Percentiles rank a stretch among this genome's conserved stretches.
phyloP scores from a whole-genome alignment of 2,888 invertebrate species.

The Folsomia manolachei region DNA sequence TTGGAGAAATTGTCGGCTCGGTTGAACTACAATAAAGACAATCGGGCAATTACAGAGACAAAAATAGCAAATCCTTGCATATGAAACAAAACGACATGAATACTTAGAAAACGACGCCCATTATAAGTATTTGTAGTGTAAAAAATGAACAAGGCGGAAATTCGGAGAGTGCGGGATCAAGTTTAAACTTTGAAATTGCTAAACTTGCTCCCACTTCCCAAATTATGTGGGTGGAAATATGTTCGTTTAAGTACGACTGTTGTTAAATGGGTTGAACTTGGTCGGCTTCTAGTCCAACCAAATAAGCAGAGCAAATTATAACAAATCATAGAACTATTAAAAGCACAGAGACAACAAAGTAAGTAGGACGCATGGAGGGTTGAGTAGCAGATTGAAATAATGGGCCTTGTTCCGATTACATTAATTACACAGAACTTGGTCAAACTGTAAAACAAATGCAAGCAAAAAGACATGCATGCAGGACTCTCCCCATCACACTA shows the following conservation, averaged over 20 bases:
- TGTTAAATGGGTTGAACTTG: not conserved
- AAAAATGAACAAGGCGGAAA: not conserved
- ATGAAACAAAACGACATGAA: not conserved
- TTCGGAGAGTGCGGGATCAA: not conserved
- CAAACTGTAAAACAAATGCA: no score
- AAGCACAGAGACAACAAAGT: no score
- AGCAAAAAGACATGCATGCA: not conserved
- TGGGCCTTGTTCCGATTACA: not conserved
- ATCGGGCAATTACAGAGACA: not conserved
- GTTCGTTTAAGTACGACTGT: not conserved
- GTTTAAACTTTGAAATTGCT: not conserved
- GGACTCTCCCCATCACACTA: no score
- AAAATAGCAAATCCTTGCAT: no score
- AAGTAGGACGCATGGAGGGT: no score
- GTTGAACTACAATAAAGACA: not conserved
- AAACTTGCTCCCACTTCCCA: no score
- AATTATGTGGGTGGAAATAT: no score
- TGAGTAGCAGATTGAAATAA: not conserved
- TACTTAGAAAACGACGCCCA: not conserved
- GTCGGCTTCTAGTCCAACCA: no score
- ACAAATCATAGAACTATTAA: no score
- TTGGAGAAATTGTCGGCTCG: not conserved
- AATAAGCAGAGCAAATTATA: no score
- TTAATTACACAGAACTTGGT: not conserved
- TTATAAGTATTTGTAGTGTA: not conserved